Evolutionary conservation across 1,140 invertebrate genomes (phyloP), one percentile per base, ranked within the genome.

Genomic region (Halictus rubicundus): DNA sequence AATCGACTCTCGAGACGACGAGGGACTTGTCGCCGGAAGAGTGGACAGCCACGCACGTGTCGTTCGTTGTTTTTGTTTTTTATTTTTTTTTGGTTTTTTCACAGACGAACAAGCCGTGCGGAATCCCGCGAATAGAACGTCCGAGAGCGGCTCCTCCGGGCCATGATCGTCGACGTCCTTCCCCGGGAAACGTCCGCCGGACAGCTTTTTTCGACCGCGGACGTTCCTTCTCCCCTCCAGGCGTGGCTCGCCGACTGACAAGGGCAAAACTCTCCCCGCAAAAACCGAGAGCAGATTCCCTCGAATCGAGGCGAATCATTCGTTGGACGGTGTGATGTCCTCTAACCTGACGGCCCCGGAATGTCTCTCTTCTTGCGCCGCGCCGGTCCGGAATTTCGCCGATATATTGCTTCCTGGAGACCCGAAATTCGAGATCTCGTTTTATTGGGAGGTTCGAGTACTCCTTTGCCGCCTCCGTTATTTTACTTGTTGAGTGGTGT

Each of bases 71-170:
- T 32, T 32, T 32, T 32, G n/a, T n/a, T n/a, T n/a, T n/a, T n/a
- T n/a, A n/a, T n/a, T n/a, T n/a, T n/a, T n/a, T n/a, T n/a, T n/a
- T n/a, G n/a, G n/a, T 39, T 69, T 82, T 32, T 21, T 21, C 46
- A 5, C 3, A 6, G 19, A 3, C 37, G 23, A 12, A 16, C 39
- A 54, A 70, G 27, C 23, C 37, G 54, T n/a, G n/a, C n/a, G 19
- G 54, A 68, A 80, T 76, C 61, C 70, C 82, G 66, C 59, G 37
- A 27, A 85, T 77, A 81, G 73, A 72, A 37, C 83, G 59, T 54
- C 71, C 54, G 39, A 66, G 37, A 21, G 76, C 32, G 49, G 59
- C 59, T 37, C 59, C 12, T 27, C 37, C 49, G 21, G 46, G 37
- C 60, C 59, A 69, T 64, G 68, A 73, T 61, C 74, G 32, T 10